Evolutionary conservation across 2,113 vertebrate species (phyloP).

Genomic region (Tinamus guttatus): DNA sequence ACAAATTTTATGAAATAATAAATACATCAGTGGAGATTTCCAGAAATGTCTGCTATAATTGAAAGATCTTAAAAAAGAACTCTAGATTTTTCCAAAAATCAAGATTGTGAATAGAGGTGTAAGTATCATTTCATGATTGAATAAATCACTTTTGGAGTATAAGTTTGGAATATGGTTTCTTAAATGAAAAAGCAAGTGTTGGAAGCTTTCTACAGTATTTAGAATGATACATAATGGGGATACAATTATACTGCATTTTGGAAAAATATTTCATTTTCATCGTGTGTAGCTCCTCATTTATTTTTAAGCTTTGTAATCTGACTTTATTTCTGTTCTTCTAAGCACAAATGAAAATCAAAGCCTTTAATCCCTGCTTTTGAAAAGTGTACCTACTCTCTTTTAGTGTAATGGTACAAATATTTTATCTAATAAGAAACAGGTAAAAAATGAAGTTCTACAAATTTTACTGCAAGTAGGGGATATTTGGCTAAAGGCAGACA

Average conservation of each 20-base stretch:
- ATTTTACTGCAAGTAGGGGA: neutral
- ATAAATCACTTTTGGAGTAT: neutral
- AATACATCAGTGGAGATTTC: neutral
- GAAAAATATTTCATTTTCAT: slow-evolving; percentile 8
- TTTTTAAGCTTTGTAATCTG: neutral
- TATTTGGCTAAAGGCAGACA: neutral
- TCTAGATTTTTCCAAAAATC: neutral
- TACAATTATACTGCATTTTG: neutral
- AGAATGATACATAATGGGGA: neutral
- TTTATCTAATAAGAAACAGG: neutral
- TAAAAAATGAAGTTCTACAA: neutral
- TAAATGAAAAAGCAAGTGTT: slow-evolving; percentile 25
- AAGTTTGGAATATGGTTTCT: neutral
- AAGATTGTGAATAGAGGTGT: neutral
- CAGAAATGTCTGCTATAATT: neutral
- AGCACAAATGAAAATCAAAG: neutral
- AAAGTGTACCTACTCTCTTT: neutral
- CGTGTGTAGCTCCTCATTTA: neutral
- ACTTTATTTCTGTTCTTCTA: neutral
- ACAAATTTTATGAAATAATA: neutral
- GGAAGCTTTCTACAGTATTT: neutral
- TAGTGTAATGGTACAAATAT: neutral
- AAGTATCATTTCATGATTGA: neutral
- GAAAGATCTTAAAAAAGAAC: neutral
- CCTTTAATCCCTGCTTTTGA: neutral